phyloP scores from a whole-genome alignment of 2,113 vertebrate genomes.

The Amblyornis subalaris region DNA sequence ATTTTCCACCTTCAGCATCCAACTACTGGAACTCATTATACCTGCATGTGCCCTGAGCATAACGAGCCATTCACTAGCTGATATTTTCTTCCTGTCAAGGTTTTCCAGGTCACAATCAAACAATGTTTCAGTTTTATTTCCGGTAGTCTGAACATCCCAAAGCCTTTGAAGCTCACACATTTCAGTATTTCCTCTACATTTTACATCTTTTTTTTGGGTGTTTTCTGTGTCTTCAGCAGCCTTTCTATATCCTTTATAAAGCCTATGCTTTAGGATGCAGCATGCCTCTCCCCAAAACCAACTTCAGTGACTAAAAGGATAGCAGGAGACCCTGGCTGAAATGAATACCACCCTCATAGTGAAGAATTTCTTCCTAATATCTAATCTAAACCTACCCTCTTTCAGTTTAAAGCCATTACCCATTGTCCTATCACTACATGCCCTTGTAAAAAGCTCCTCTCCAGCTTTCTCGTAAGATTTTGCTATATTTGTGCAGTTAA shows the following conservation, averaged over 20 bases:
- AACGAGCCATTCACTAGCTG: not conserved
- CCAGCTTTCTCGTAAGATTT: not conserved
- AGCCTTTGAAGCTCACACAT: not conserved
- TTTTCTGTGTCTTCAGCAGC: not conserved
- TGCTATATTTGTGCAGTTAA: not conserved
- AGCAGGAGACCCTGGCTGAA: not conserved
- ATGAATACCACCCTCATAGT: not conserved
- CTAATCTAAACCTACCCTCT: not conserved
- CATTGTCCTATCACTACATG: accelerated
- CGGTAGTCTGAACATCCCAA: not conserved
- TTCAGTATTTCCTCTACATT: not conserved
- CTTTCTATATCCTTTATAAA: not conserved
- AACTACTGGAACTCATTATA: not conserved
- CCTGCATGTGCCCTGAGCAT: not conserved
- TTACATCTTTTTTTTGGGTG: accelerated
- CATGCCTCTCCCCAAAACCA: not conserved
- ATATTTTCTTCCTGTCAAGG: not conserved
- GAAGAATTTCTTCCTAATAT: not conserved
- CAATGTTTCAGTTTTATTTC: not conserved
- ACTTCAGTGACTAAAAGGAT: not conserved
- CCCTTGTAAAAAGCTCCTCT: not conserved
- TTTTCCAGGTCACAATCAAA: not conserved
- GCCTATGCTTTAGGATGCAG: not conserved
- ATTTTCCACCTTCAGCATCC: not conserved
- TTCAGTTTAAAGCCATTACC: not conserved